Evolutionary conservation across 1,140 invertebrate species (phyloP), one percentile per base, ranked within the genome.

Genomic region (Hermetia illucens): DNA sequence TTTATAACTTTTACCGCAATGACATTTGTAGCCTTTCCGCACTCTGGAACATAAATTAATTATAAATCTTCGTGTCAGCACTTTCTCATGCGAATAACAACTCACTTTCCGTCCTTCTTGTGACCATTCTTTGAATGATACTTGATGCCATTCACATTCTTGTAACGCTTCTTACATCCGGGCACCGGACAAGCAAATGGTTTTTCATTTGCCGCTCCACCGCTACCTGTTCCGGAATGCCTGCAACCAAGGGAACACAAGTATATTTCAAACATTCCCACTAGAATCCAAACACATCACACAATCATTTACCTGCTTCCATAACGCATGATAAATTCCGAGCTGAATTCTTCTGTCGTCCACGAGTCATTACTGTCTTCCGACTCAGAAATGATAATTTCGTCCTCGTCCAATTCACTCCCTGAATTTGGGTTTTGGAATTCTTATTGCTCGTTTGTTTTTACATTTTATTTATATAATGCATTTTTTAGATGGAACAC

Each of bases 141-240:
- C 53, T 86, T 85, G 44, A 86, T 83, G 24, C 83, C 82, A 60
- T 87, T 88, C n/a, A 83, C 72, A 54, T 86, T 88, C 54, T 86
- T 86, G 58, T 88, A 88, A 19, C 81, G 65, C 52, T 87, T 87
- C 53, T 81, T 81, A 61, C 83, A 88, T n/a, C 81, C 82, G 22
- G 79, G 78, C 16, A 86, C 76, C 2, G 80, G 79, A 58, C 82
- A 88, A 9, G 74, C 77, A 60, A 82, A 87, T 1, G 81, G 82
- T 49, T 83, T 85, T 48, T 83, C 79, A 44, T 61, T 64, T 17
- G 61, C 58, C 9, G 66, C 65, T 18, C 62, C 53, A 5, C 57
- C 61, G 35, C 66, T 58, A 34, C 52, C 49, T 33, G 55, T 47
- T 38, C 55, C 57, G 40, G 57, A 60, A 51, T 60, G 57, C 48